Base-by-base conservation (phyloP, 2,113 vertebrate species). In the Gymnorhina tibicen region DNA sequence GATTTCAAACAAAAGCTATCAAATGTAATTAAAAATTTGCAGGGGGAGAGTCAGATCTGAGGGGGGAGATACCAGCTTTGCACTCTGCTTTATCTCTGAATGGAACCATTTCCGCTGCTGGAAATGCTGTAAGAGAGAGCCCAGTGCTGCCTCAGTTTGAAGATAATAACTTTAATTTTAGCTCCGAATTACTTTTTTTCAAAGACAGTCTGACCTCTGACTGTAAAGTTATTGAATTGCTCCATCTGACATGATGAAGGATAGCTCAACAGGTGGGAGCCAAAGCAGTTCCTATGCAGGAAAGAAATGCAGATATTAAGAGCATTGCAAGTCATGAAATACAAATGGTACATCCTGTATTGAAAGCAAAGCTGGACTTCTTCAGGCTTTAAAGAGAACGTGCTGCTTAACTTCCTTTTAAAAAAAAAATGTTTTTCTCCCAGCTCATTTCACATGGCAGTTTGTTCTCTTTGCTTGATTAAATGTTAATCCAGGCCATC, bases 91-190 rank as follows among this genome's bases (percentile, higher is more conserved):
- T 93, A 96, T 94, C 95, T 94, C 90, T 84, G 89, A 96, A 70
- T 35, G 53, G 92, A 94, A 46, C 72, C 13, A 3, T 91, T 95
- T 86, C 95, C 16, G 10, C 75, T 87, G 85, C 95, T 81, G 47
- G 78, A 89, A 93, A 78, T 50, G 78, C 87, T 78, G n/a, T 87
- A 80, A 63, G 46, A 86, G 69, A 59, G 70, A 42, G 42, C 66
- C 86, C 88, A 14, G 39, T 49, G 66, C 80, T 74, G 70, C 95
- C 91, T 56, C 73, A 60, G 91, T 96, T 97, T 96, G 97, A 97
- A 98, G 98, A 98, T 98, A 98, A 97, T 97, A 98, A 98, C 98
- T 98, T 98, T 98, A 98, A 98, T 97, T 98, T 97, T 96, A 94
- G 96, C 95, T 97, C 96, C 68, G 93, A 98, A 98, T 98, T 97